These are phyloP conservation scores for Drosophila virilis DNA, from an alignment of 1,140 invertebrate genomes.

Conservation along the genomic window DNA sequence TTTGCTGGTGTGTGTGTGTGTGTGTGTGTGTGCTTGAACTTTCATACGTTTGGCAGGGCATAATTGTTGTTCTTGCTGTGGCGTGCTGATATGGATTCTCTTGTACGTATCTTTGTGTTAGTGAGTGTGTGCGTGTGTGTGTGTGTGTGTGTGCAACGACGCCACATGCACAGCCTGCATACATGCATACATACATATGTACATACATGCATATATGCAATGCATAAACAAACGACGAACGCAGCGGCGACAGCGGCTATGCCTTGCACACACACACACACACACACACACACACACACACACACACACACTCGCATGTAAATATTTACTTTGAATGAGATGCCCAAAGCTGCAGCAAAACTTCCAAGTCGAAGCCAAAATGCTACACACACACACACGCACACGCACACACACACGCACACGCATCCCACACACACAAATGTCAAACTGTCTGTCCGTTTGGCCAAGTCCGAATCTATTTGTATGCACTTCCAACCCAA, in stretches of 20 bases:
- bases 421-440: conserved; percentile 8
- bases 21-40: conserved; percentile 59
- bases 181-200: conserved; percentile 3
- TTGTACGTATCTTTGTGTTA: conserved; percentile 4
- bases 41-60: conserved; percentile 66
- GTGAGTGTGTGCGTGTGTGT: not conserved
- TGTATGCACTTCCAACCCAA: conserved; percentile 36
- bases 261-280: conserved; percentile 2
- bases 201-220: conserved; percentile 19
- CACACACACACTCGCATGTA: conserved; percentile 12
- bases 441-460: conserved; percentile 30
- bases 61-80: conserved; percentile 62
- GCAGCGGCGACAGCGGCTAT: conserved; percentile 2
- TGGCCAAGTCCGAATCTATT: conserved; percentile 47
- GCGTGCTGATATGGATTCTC: conserved; percentile 73
- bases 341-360: conserved; percentile 61
- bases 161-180: conserved; percentile 43
- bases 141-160: conserved; percentile 36
- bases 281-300: conserved; percentile 18
- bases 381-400: conserved; percentile 11
- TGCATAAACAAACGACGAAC: conserved; percentile 15
- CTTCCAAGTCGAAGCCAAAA: conserved; percentile 44
- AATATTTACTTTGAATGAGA: conserved; percentile 65
- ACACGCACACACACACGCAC: conserved; percentile 6
- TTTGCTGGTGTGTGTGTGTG: conserved; percentile 15